Evolutionary conservation across 2,113 vertebrate species (phyloP).

Genomic region (Amphiprion ocellaris): DNA sequence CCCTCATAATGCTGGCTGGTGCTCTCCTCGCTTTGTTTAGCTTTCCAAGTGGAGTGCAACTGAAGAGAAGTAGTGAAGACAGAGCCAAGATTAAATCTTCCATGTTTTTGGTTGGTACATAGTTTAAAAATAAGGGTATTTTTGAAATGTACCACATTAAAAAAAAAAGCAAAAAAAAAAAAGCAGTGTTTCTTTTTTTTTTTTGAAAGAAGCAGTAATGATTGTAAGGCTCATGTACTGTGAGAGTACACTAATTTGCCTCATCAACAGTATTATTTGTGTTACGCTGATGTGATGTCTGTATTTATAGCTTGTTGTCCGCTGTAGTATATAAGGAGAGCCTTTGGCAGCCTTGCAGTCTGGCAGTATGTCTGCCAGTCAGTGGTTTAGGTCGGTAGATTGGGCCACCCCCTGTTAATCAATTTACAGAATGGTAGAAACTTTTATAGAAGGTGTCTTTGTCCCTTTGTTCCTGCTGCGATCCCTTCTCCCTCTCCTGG

Average conservation of each 20-base stretch:
- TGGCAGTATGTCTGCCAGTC: slow-evolving; percentile 73
- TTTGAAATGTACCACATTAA: slow-evolving; percentile 24
- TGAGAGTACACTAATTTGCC: slow-evolving; percentile 48
- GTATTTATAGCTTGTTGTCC: slow-evolving; percentile 43
- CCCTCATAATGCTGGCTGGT: slow-evolving; percentile 78
- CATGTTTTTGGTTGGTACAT: slow-evolving; percentile 45
- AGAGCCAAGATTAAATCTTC: slow-evolving; percentile 68
- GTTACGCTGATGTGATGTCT: slow-evolving; percentile 49
- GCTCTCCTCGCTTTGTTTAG: slow-evolving; percentile 75
- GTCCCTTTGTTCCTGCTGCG: slow-evolving; percentile 82
- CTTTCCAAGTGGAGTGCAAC: slow-evolving; percentile 73
- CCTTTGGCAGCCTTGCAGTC: slow-evolving; percentile 68
- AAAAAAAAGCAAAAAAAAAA: slow-evolving; percentile 2
- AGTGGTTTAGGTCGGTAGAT: slow-evolving; percentile 67
- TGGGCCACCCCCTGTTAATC: slow-evolving; percentile 79
- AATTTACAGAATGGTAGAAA: slow-evolving; percentile 83
- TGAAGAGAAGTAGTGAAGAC: slow-evolving; percentile 66
- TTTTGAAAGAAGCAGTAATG: slow-evolving; percentile 15
- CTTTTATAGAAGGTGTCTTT: slow-evolving; percentile 81
- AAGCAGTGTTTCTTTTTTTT: background rate
- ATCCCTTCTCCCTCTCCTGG: slow-evolving; percentile 76
- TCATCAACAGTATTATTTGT: slow-evolving; percentile 50
- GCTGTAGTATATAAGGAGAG: slow-evolving; percentile 44
- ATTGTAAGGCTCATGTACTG: slow-evolving; percentile 17
- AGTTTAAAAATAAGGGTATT: slow-evolving; percentile 61